A percentile compares a stretch with the other conserved stretches of the same genome.
Evolutionary conservation across 2,888 invertebrate genomes (phyloP).

Genomic region (Heliconius charithonia): DNA sequence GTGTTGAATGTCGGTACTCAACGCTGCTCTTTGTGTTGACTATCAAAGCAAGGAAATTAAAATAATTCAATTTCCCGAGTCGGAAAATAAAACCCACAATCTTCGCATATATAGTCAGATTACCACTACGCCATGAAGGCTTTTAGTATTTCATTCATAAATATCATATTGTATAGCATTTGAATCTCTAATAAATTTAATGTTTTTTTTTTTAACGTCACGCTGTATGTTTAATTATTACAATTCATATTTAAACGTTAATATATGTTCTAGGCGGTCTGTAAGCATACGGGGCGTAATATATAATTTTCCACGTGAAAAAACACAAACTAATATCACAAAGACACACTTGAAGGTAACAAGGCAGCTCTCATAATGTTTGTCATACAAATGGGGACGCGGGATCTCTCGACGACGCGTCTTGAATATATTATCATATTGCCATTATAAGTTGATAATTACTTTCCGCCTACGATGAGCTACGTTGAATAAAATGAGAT

Average conservation of each 20-base stretch:
- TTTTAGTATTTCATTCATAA: too few relatives aligned
- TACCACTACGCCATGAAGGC: too few relatives aligned
- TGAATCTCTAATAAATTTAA: not conserved
- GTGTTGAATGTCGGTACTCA: too few relatives aligned
- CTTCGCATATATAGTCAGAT: too few relatives aligned
- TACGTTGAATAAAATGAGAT: too few relatives aligned
- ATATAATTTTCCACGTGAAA: conserved; percentile 23
- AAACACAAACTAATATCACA: not conserved
- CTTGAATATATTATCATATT: conserved; percentile 15
- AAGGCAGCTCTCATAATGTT: conserved; percentile 2
- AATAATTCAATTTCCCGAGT: too few relatives aligned
- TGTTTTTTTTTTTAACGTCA: not conserved
- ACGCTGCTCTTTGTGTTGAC: too few relatives aligned
- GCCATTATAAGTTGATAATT: conserved; percentile 26
- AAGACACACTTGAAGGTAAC: not conserved
- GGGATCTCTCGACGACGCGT: conserved; percentile 10
- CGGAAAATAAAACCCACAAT: too few relatives aligned
- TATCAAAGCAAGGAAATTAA: too few relatives aligned
- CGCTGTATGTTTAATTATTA: not conserved
- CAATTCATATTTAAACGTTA: too few relatives aligned
- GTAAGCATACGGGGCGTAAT: not conserved
- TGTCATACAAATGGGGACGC: conserved; percentile 9
- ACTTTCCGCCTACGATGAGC: not conserved
- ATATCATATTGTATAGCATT: too few relatives aligned
- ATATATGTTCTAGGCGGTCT: not conserved